These are phyloP conservation scores for Jaculus jaculus DNA, from an alignment of 2,113 vertebrate species.

Conservation along the genomic window DNA sequence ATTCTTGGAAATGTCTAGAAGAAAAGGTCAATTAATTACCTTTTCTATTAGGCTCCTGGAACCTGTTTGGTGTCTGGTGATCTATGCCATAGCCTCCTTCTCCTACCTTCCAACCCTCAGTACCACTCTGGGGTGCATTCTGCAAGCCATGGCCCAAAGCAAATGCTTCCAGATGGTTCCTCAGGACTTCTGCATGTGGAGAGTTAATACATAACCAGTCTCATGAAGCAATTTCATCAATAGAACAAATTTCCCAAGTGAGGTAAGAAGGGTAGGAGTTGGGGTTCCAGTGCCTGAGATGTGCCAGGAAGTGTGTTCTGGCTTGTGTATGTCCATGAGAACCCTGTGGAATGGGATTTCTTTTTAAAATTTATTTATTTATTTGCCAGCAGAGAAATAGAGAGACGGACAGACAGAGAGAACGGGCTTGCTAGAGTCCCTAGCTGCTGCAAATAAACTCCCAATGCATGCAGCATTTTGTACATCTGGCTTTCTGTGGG, in stretches of 20 bases:
- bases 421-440: too few relatives aligned
- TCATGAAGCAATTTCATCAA: background rate
- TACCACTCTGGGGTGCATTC: background rate
- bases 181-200: too few relatives aligned
- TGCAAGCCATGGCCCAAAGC: background rate
- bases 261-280: background rate
- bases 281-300: background rate
- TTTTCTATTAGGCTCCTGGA: too few relatives aligned
- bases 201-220: rapidly evolving
- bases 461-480: too few relatives aligned
- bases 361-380: too few relatives aligned
- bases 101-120: too few relatives aligned
- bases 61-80: background rate
- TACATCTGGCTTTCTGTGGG: too few relatives aligned
- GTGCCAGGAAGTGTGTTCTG: background rate
- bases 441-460: too few relatives aligned
- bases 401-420: too few relatives aligned
- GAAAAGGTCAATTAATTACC: background rate
- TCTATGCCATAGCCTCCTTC: background rate
- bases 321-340: background rate
- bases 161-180: background rate
- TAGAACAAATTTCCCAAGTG: background rate
- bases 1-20: background rate
- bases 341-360: too few relatives aligned
- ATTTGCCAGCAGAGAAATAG: too few relatives aligned